These are phyloP conservation scores for Oscheius sp. DNA, from an alignment of 1,140 invertebrate genomes.

Conservation along the genomic window DNA sequence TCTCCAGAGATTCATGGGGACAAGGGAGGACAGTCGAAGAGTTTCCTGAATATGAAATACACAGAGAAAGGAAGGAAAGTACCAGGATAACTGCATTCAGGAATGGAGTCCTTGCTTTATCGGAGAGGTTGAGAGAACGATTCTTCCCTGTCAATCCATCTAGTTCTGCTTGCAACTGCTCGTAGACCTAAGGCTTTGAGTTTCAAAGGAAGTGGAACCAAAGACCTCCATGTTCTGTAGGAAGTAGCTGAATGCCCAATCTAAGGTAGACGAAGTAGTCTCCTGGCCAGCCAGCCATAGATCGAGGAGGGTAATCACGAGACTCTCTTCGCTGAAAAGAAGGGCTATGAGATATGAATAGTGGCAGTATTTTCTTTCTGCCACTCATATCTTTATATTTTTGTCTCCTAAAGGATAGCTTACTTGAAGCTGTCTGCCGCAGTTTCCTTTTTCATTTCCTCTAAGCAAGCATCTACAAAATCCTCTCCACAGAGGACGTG, in stretches of 20 bases:
- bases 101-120: not conserved
- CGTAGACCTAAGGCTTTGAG: not conserved
- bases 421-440: not conserved
- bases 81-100: slow-evolving; percentile 13
- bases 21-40: slow-evolving; percentile 10
- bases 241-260: slow-evolving; percentile 14
- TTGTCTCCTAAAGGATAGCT: no score
- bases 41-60: no score
- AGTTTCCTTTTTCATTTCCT: slow-evolving; percentile 57
- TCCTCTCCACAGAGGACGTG: no score
- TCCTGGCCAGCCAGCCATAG: slow-evolving; percentile 36
- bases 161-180: slow-evolving; percentile 4
- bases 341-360: not conserved
- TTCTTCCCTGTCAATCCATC: not conserved
- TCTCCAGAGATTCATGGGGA: slow-evolving; percentile 21
- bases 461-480: slow-evolving; percentile 65
- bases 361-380: not conserved
- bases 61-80: no score
- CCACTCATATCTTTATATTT: not conserved
- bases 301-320: slow-evolving; percentile 16
- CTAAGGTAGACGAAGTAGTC: slow-evolving; percentile 20
- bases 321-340: slow-evolving; percentile 3
- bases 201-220: no score
- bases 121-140: not conserved
- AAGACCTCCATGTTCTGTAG: no score